Percentiles rank a stretch among this genome's conserved stretches.
Conservation (phyloP, 2,113 vertebrate species). For the Grammomys dolichurus region DNA sequence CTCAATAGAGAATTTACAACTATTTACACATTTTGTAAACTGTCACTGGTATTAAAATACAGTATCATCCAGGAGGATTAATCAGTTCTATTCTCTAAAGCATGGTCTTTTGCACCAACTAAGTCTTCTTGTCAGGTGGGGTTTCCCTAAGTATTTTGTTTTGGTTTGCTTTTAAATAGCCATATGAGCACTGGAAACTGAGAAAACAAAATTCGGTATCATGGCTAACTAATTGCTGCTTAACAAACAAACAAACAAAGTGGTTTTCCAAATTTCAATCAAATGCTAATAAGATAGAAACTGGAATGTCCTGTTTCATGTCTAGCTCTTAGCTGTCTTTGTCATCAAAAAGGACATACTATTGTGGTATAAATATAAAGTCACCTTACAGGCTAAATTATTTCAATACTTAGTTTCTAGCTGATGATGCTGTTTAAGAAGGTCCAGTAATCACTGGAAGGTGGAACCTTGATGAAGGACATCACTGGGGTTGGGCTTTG, state of each 20-base stretch:
- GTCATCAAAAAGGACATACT: not conserved
- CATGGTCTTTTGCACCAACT: not conserved
- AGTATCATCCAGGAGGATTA: not conserved
- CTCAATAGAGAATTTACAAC: constrained; percentile 14
- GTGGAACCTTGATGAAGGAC: not conserved
- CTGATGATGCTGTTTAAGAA: not conserved
- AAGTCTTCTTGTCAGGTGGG: not conserved
- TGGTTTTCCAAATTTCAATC: constrained; percentile 36
- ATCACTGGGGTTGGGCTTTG: not conserved
- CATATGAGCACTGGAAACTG: not conserved
- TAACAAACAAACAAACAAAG: not conserved
- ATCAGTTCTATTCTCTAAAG: constrained; percentile 14
- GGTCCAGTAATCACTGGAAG: no score
- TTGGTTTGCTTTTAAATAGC: not conserved
- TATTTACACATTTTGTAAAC: constrained; percentile 34
- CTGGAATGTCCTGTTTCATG: not conserved
- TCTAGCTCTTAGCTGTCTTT: not conserved
- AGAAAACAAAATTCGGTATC: constrained; percentile 18
- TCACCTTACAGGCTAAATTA: not conserved
- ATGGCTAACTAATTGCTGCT: not conserved
- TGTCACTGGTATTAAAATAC: constrained; percentile 16
- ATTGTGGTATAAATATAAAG: not conserved
- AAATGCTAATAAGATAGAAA: not conserved
- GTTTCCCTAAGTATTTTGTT: not conserved
- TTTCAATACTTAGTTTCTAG: not conserved